A percentile compares a stretch with the other conserved stretches of the same genome.
phyloP scores from a whole-genome alignment of 2,113 vertebrate genomes.

The Syngnathus typhle region DNA sequence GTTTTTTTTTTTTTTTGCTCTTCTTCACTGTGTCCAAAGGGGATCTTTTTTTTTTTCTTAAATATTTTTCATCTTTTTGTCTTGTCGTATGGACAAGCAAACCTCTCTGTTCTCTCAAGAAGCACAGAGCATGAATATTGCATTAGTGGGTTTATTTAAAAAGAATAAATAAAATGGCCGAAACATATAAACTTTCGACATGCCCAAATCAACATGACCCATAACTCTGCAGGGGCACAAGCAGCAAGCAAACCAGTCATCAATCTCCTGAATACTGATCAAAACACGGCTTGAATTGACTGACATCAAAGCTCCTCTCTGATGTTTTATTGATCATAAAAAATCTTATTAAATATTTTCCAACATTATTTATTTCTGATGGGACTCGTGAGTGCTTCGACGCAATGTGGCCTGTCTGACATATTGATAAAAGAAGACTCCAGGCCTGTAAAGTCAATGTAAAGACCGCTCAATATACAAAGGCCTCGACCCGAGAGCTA shows the following conservation, averaged over 20 bases:
- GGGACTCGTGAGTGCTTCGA: not conserved
- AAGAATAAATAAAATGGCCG: too few species aligned
- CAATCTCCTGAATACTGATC: slow-evolving; percentile 10
- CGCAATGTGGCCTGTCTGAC: not conserved
- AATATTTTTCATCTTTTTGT: slow-evolving; percentile 16
- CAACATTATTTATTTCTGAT: slow-evolving; percentile 3
- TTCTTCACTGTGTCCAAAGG: slow-evolving; percentile 7
- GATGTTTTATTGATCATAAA: slow-evolving; percentile 14
- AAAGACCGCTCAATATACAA: not conserved
- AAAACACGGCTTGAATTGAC: slow-evolving; percentile 1
- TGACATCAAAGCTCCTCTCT: slow-evolving; percentile 6
- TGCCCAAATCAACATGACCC: not conserved
- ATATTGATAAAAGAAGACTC: not conserved
- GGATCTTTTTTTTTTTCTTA: slow-evolving; percentile 15
- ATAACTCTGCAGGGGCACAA: slow-evolving; percentile 1
- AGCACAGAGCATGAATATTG: slow-evolving; percentile 51
- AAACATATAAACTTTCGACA: not conserved
- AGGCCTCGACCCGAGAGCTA: not conserved
- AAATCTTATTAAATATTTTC: slow-evolving; percentile 6
- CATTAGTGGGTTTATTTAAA: slow-evolving; percentile 33
- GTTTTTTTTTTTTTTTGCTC: not conserved
- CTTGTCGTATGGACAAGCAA: slow-evolving; percentile 22
- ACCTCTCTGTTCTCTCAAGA: slow-evolving; percentile 36
- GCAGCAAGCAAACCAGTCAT: not conserved
- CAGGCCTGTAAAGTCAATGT: not conserved